These are phyloP conservation scores for Mareca strepera DNA, from an alignment of 2,797 vertebrate genomes.

Conservation along the genomic window DNA sequence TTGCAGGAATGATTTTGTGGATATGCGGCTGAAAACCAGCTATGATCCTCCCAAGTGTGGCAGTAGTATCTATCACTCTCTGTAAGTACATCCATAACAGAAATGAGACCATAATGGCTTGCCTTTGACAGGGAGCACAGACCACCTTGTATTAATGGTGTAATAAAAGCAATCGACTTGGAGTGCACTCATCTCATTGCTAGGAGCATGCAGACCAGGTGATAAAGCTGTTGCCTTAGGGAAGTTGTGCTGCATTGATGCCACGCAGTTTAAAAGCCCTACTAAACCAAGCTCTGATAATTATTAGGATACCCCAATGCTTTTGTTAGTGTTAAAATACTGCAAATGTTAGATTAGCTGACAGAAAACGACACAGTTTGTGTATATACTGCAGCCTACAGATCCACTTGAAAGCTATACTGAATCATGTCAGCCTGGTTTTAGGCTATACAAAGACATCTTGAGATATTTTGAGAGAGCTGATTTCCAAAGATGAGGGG, in stretches of 20 bases:
- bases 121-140: not conserved
- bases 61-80: not conserved
- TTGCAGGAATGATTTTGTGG: not conserved
- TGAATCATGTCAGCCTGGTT: not conserved
- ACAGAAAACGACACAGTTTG: not conserved
- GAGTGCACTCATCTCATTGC: not conserved
- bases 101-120: not conserved
- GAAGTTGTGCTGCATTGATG: not conserved
- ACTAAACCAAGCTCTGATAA: not conserved
- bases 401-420: not conserved
- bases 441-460: not conserved
- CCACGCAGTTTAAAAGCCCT: rapidly evolving
- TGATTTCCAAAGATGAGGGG: not conserved
- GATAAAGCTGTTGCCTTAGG: not conserved
- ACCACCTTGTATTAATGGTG: constrained; percentile 37
- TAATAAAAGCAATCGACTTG: not conserved
- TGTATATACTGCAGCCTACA: not conserved
- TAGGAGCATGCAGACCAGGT: not conserved
- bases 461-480: constrained; percentile 6
- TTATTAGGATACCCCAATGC: not conserved
- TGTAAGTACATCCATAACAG: not conserved
- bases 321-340: not conserved
- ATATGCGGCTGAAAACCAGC: not conserved
- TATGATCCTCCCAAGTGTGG: not conserved
- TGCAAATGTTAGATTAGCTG: not conserved